Evolutionary conservation across 2,888 invertebrate species (phyloP).

Genomic region (Heliconius charithonia): DNA sequence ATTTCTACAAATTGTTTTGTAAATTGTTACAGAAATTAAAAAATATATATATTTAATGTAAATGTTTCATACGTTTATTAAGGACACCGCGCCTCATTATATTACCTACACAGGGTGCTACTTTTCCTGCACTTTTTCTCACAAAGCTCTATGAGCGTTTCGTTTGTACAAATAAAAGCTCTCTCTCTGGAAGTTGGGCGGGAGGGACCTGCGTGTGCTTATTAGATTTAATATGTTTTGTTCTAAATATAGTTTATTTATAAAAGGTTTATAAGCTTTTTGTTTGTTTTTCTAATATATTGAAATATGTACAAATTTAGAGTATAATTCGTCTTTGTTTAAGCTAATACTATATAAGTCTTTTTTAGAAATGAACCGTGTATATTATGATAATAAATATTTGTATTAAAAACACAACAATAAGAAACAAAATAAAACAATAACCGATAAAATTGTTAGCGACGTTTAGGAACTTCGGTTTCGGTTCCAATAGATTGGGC

Average conservation of each 20-base stretch:
- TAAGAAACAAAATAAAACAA: neutral
- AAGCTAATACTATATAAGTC: neutral
- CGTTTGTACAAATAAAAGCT: neutral
- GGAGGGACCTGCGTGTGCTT: neutral
- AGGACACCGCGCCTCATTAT: no score
- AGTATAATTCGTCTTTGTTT: neutral
- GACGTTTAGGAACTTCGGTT: no score
- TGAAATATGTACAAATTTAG: neutral
- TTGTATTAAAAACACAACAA: neutral
- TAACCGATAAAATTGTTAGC: no score
- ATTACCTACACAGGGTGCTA: neutral
- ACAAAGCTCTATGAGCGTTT: conserved; percentile 9
- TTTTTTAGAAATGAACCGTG: neutral
- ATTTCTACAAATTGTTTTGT: neutral
- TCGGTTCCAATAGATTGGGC: no score
- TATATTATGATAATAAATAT: no score
- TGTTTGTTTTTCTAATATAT: neutral
- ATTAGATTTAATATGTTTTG: neutral
- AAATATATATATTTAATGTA: neutral
- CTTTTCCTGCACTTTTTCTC: neutral
- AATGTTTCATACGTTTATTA: conserved; percentile 1
- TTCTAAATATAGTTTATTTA: neutral
- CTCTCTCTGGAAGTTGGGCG: conserved; percentile 8
- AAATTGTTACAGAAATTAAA: neutral
- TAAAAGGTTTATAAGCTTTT: neutral